These are phyloP conservation scores for Cuculus canorus DNA, from an alignment of 2,797 vertebrate genomes.

Conservation along the genomic window DNA sequence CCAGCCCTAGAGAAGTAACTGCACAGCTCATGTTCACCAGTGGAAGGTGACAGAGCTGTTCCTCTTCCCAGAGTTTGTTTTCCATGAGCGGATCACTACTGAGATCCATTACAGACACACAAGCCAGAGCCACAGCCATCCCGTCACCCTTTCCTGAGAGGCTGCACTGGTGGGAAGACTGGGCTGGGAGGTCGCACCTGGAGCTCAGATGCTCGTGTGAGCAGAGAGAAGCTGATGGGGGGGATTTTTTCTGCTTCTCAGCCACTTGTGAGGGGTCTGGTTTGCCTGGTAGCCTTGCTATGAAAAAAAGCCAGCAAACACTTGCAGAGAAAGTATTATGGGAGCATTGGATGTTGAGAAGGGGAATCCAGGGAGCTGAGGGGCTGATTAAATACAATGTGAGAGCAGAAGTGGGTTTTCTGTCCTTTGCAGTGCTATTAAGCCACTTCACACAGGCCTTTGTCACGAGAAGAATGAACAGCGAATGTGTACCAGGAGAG, in stretches of 20 bases:
- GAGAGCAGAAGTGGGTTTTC: not conserved
- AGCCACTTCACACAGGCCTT: not conserved
- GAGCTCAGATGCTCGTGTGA: not conserved
- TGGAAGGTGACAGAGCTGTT: not conserved
- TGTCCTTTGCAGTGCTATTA: not conserved
- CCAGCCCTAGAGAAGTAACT: not conserved
- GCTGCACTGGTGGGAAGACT: not conserved
- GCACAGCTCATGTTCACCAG: not conserved
- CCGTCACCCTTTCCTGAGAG: not conserved
- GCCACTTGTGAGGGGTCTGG: not conserved
- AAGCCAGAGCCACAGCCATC: not conserved
- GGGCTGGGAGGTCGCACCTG: not conserved
- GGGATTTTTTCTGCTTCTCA: not conserved
- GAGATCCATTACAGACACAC: not conserved
- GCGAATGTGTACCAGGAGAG: not conserved
- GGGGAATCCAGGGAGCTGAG: not conserved
- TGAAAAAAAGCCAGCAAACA: not conserved
- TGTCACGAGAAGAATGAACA: not conserved
- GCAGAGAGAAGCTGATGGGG: not conserved
- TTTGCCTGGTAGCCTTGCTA: not conserved
- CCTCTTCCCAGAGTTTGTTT: not conserved
- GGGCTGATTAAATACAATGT: not conserved
- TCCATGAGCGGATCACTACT: not conserved
- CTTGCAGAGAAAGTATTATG: not conserved
- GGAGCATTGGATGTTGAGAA: not conserved